Percentiles rank a stretch among this genome's conserved stretches.
phyloP scores from a whole-genome alignment of 1,140 invertebrate genomes.

The Drosophila nebulosa region DNA sequence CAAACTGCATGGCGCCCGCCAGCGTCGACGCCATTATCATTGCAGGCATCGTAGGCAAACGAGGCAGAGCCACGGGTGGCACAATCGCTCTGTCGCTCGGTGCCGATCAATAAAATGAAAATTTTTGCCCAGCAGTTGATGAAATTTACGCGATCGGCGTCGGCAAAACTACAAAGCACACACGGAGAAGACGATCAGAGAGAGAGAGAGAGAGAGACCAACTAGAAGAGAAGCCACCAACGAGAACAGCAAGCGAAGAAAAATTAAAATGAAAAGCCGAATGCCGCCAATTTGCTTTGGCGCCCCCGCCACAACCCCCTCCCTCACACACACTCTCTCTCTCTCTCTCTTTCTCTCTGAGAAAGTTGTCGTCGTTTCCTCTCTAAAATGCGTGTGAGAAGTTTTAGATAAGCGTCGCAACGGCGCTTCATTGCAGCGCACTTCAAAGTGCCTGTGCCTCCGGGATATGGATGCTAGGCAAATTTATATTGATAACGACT shows the following conservation, averaged over 20 bases:
- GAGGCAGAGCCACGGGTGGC: slow-evolving; percentile 53
- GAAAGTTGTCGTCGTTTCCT: slow-evolving; percentile 15
- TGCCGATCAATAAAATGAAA: slow-evolving; percentile 49
- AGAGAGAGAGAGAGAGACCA: not conserved
- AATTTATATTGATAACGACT: slow-evolving; percentile 63
- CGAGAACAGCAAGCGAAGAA: not conserved
- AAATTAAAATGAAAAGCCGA: slow-evolving; percentile 1
- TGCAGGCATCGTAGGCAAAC: slow-evolving; percentile 13
- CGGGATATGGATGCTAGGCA: slow-evolving; percentile 37
- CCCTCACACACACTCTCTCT: not conserved
- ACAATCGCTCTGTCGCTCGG: slow-evolving; percentile 11
- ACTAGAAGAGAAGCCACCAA: not conserved
- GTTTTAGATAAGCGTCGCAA: slow-evolving; percentile 61
- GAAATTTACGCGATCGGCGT: slow-evolving; percentile 76
- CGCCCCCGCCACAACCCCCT: slow-evolving; percentile 26
- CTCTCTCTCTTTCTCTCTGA: too few relatives aligned
- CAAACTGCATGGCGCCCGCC: slow-evolving; percentile 67
- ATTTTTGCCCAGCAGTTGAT: slow-evolving; percentile 78
- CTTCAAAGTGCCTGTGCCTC: slow-evolving; percentile 61
- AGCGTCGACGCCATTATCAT: slow-evolving; percentile 30
- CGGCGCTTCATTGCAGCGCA: slow-evolving; percentile 31
- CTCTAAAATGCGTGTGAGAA: slow-evolving; percentile 65
- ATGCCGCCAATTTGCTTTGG: slow-evolving; percentile 62
- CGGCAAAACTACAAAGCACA: slow-evolving; percentile 64
- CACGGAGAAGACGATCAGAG: not conserved